phyloP scores from a whole-genome alignment of 2,888 invertebrate genomes.

The Volucella inflata region DNA sequence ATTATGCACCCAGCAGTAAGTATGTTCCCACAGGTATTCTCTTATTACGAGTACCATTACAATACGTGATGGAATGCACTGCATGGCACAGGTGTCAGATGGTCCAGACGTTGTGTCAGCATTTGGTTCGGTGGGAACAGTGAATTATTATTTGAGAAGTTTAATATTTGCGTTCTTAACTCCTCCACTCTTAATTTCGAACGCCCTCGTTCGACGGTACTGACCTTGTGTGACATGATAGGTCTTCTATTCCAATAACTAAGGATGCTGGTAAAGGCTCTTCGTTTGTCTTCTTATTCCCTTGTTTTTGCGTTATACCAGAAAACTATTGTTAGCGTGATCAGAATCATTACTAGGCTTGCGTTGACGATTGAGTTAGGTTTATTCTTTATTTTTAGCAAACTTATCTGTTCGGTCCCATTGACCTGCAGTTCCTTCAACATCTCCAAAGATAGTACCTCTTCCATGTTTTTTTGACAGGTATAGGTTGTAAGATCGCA shows the following conservation, averaged over 20 bases:
- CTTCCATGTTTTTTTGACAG: neutral
- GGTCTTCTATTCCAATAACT: neutral
- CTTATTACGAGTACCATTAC: neutral
- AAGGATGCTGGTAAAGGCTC: conserved; percentile 15
- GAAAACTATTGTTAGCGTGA: conserved; percentile 5
- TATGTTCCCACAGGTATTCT: conserved; percentile 9
- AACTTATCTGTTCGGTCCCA: conserved; percentile 4
- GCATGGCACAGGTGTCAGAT: conserved; percentile 6
- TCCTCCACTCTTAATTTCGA: no score
- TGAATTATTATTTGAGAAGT: no score
- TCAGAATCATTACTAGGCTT: conserved; percentile 4
- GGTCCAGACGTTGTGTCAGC: neutral
- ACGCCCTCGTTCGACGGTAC: no score
- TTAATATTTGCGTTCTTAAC: no score
- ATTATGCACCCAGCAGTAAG: neutral
- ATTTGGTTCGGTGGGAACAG: neutral
- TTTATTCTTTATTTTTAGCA: conserved; percentile 1
- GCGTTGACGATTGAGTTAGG: neutral
- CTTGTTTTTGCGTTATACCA: neutral
- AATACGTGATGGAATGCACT: neutral
- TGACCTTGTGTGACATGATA: neutral
- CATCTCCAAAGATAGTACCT: neutral
- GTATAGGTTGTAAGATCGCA: neutral
- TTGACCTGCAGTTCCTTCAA: conserved; percentile 1
- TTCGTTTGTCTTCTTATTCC: conserved; percentile 3